phyloP scores from a whole-genome alignment of 2,797 vertebrate species.

The Odontamblyopus rebecca region DNA sequence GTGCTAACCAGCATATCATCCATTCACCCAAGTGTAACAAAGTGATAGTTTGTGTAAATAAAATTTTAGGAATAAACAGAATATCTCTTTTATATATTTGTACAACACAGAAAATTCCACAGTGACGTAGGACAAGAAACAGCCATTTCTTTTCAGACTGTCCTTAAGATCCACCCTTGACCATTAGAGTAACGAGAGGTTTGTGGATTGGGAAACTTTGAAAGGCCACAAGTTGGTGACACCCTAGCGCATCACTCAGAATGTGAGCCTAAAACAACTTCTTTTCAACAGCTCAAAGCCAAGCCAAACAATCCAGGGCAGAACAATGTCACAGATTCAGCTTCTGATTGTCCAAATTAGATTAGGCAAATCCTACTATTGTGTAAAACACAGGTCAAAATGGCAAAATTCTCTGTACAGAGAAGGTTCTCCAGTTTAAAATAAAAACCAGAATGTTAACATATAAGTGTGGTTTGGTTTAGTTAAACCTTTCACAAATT shows the following conservation, averaged over 20 bases:
- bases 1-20: background rate
- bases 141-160: background rate
- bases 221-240: constrained; percentile 51
- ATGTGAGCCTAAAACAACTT: constrained; percentile 42
- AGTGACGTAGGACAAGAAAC: background rate
- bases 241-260: constrained; percentile 46
- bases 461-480: background rate
- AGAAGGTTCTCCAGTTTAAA: constrained; percentile 38
- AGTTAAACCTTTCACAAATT: constrained; percentile 20
- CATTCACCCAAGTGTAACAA: background rate
- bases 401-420: constrained; percentile 62
- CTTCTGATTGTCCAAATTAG: constrained; percentile 61
- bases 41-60: background rate
- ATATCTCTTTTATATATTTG: background rate
- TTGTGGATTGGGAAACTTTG: constrained; percentile 58
- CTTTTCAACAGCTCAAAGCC: constrained; percentile 32
- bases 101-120: background rate
- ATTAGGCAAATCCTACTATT: constrained; percentile 65
- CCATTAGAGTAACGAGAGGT: constrained; percentile 25
- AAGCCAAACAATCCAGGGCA: constrained; percentile 53
- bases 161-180: background rate
- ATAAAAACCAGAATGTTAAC: background rate
- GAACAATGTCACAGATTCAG: constrained; percentile 57
- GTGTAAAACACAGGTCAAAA: constrained; percentile 60
- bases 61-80: background rate